Base-by-base conservation (phyloP, 1,140 invertebrate species). In the Centruroides vittatus region DNA sequence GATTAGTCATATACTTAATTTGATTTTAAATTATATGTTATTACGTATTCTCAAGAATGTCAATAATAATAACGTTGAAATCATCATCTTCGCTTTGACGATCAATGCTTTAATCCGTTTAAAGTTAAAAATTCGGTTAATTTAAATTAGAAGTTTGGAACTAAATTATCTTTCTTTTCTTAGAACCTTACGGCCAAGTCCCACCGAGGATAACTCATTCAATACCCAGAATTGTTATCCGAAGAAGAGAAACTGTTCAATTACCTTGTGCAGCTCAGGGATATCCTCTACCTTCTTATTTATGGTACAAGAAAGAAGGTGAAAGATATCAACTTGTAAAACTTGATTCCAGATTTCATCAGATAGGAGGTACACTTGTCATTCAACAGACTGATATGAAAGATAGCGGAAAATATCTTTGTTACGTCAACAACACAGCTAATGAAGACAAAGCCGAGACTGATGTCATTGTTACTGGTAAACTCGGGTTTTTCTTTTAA, bases 361-460 rank as follows among this genome's bases (percentile, higher is more conserved):
- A 58, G 50, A 35, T 61, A 10, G 62, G 63, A n/a, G 70, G 70
- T 34, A 69, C 65, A 7, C 52, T 70, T 48, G 55, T 71, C 41
- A 57, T 71, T 13, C 58, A 62, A 10, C 81, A 81, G 74, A 80
- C 81, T 36, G 77, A 83, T 59, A 73, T 86, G 58, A 86, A 89
- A 68, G 88, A 92, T 71, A 80, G 82, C 56, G 93, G 93, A 67
- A 91, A 91, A 73, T 97, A 94, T 70, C 74, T 93, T 35, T 96
- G 93, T 72, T 88, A 93, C 61, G 91, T 94, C 0, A 92, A 91
- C 70, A 97, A 96, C 70, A 89, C 87, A 0, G 89, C 94, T 41
- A 92, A 91, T 41, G 88, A 88, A 36, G 90, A 93, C 73, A 91
- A 86, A 67, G 89, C 93, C 0, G 88, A 92, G 73, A 94, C 92